A percentile compares a stretch with the other conserved stretches of the same genome.
These are phyloP conservation scores for Dufourea novaeangliae DNA, from an alignment of 1,140 invertebrate species.

Conservation along the genomic window DNA sequence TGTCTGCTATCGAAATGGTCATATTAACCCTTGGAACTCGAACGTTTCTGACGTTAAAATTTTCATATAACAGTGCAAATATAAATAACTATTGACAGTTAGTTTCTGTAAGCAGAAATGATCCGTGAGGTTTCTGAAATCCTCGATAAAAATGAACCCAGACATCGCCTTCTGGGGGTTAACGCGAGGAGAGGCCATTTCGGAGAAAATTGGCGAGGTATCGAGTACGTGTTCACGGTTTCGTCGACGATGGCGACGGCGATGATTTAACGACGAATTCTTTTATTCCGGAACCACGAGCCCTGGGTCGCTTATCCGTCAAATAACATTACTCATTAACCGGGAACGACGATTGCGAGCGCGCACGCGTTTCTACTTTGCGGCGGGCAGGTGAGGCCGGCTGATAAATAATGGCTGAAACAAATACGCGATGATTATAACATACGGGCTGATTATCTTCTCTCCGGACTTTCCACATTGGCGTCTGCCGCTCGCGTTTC, in stretches of 20 bases:
- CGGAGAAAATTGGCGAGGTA: not conserved
- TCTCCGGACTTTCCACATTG: conserved; percentile 76
- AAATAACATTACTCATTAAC: conserved; percentile 18
- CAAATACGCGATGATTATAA: conserved; percentile 78
- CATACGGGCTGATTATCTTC: conserved; percentile 79
- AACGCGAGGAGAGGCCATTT: too few species aligned
- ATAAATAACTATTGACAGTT: too few species aligned
- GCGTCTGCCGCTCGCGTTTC: conserved; percentile 66
- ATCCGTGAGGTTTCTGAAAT: too few species aligned
- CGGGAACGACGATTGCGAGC: not conserved
- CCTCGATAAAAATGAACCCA: too few species aligned
- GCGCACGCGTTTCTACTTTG: conserved; percentile 65
- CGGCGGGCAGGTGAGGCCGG: conserved; percentile 75
- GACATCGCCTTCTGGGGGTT: too few species aligned
- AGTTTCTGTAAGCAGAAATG: too few species aligned
- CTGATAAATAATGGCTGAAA: conserved; percentile 77
- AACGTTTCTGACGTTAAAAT: too few species aligned
- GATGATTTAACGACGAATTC: conserved; percentile 8
- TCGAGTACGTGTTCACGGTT: not conserved
- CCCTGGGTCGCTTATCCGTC: conserved; percentile 3
- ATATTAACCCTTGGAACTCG: too few species aligned
- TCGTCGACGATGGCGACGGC: not conserved
- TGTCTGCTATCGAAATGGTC: too few species aligned
- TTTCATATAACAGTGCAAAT: too few species aligned
- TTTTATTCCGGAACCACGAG: conserved; percentile 15